Evolutionary conservation across 1,140 invertebrate genomes (phyloP).

Genomic region (Drosophila nigrodunni): DNA sequence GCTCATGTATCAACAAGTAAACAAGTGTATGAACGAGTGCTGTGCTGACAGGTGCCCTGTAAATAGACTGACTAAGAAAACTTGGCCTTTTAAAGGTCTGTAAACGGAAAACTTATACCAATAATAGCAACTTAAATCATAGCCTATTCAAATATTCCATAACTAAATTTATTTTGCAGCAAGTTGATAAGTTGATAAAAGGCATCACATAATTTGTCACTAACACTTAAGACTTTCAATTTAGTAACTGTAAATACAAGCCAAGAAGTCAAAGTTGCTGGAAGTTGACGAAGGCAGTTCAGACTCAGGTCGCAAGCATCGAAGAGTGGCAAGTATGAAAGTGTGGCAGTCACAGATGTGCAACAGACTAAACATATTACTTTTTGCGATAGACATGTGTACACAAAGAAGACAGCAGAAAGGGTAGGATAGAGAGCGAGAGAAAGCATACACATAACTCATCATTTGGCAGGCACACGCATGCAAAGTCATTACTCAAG

Average conservation of each 20-base stretch:
- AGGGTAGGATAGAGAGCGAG: not conserved
- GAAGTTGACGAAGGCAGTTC: conserved; percentile 72
- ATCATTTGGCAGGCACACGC: conserved; percentile 63
- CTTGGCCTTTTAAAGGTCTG: too few relatives aligned
- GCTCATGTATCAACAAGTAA: conserved; percentile 16
- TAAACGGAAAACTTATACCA: too few relatives aligned
- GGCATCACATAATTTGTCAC: conserved; percentile 75
- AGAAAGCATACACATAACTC: conserved; percentile 42
- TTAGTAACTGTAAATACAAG: conserved; percentile 45
- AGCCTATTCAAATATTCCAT: not conserved
- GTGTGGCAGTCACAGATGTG: conserved; percentile 34
- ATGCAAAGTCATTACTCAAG: conserved; percentile 78
- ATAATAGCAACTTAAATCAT: not conserved
- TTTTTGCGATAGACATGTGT: conserved; percentile 21
- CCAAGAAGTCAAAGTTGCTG: conserved; percentile 50
- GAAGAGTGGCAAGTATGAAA: not conserved
- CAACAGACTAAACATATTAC: conserved; percentile 52
- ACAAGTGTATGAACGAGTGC: too few relatives aligned
- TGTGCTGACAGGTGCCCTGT: not conserved
- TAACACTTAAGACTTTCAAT: conserved; percentile 69
- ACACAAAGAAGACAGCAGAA: not conserved
- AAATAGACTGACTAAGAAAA: not conserved
- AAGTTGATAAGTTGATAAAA: conserved; percentile 24
- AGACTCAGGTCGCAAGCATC: conserved; percentile 21
- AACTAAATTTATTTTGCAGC: not conserved